These are phyloP conservation scores for Carassius carassius DNA, from an alignment of 2,113 vertebrate genomes.

Conservation along the genomic window DNA sequence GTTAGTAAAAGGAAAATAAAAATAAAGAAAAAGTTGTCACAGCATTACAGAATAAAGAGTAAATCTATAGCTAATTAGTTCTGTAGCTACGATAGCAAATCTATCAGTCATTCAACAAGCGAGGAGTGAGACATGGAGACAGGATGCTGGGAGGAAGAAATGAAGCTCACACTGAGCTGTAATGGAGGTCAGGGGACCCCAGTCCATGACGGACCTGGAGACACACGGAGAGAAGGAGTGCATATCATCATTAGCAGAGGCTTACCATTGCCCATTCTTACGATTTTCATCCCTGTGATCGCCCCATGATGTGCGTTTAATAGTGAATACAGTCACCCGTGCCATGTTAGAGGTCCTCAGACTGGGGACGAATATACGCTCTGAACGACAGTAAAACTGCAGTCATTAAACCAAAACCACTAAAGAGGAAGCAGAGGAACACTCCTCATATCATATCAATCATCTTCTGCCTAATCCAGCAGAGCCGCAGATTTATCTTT, in stretches of 20 bases:
- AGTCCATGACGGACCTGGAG: conserved; percentile 16
- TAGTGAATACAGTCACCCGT: conserved; percentile 21
- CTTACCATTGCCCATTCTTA: not conserved
- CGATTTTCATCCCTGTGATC: conserved; percentile 33
- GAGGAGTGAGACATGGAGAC: conserved; percentile 8
- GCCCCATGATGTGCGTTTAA: conserved; percentile 36
- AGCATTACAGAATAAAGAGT: conserved; percentile 25
- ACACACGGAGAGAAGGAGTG: not conserved
- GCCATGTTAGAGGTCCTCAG: conserved; percentile 18
- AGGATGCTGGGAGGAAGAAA: conserved; percentile 12
- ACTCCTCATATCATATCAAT: not conserved
- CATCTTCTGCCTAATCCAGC: not conserved
- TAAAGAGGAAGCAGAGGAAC: not conserved
- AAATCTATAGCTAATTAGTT: conserved; percentile 41
- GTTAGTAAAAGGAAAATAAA: not conserved
- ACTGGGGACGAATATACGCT: conserved; percentile 13
- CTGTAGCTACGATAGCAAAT: conserved; percentile 3
- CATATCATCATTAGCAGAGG: conserved; percentile 26
- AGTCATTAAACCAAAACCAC: not conserved
- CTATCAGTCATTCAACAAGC: conserved; percentile 43
- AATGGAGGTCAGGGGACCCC: conserved; percentile 45
- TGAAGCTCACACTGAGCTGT: conserved; percentile 37
- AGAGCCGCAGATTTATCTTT: not conserved
- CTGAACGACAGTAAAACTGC: not conserved
- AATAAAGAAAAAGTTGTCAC: conserved; percentile 21